Conservation (phyloP, 2,888 invertebrate genomes). For the Tetragonula carbonaria region DNA sequence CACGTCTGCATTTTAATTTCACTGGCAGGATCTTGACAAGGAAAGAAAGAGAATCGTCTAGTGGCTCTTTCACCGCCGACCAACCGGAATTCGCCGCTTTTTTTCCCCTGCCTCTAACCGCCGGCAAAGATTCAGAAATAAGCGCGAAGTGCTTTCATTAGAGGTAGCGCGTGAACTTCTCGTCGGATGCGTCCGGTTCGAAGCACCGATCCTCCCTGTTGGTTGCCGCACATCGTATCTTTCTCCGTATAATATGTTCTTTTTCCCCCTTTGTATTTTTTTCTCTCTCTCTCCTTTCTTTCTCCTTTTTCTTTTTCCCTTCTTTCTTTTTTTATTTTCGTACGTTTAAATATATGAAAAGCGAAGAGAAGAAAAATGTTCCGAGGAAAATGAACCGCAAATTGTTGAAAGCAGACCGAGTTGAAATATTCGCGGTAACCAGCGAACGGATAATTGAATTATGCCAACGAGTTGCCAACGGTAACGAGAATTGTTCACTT, state of each 20-base stretch:
- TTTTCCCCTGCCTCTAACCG: background rate
- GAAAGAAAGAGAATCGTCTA: conserved; percentile 18
- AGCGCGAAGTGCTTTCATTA: conserved; percentile 13
- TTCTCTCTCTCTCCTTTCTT: background rate
- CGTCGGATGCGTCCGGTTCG: background rate
- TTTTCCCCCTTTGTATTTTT: background rate
- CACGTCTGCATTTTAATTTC: conserved; percentile 48
- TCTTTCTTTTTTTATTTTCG: background rate
- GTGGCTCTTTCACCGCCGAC: conserved; percentile 25
- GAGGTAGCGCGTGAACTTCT: conserved; percentile 21
- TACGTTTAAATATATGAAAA: background rate
- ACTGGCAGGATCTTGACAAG: conserved; percentile 13
- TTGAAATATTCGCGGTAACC: conserved; percentile 6
- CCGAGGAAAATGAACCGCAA: background rate
- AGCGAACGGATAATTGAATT: background rate
- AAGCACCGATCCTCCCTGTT: background rate
- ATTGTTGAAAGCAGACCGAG: background rate
- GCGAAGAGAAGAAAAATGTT: background rate
- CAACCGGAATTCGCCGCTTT: conserved; percentile 14
- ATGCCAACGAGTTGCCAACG: background rate
- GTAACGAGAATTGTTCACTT: background rate
- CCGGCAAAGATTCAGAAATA: conserved; percentile 4
- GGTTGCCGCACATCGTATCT: background rate
- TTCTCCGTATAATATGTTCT: background rate
- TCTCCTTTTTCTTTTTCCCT: background rate